A percentile compares a stretch with the other conserved stretches of the same genome.
These are phyloP conservation scores for Metridium senile DNA, from an alignment of 92 coral and sea anemone genomes.

Conservation along the genomic window DNA sequence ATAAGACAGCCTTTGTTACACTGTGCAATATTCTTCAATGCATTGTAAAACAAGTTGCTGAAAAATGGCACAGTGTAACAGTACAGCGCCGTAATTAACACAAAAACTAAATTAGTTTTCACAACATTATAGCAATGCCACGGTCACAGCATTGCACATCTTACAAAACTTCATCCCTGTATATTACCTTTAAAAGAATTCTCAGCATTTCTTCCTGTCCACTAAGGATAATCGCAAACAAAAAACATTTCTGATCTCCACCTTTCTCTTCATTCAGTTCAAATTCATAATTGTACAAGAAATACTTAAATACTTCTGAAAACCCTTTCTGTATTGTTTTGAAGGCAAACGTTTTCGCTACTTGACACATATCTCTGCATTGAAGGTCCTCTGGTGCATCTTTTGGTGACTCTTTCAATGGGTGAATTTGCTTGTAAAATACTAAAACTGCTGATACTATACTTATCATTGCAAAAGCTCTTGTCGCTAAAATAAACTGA, in stretches of 20 bases:
- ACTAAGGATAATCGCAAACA: constrained; percentile 72
- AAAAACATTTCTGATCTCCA: constrained; percentile 49
- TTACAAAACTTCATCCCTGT: neutral
- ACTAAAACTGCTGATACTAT: constrained; percentile 64
- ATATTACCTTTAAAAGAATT: constrained; percentile 62
- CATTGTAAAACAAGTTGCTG: too few species aligned
- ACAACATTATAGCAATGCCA: too few species aligned
- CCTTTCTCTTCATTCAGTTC: constrained; percentile 43
- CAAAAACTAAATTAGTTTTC: too few species aligned
- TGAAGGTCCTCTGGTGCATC: constrained; percentile 17
- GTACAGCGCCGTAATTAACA: too few species aligned
- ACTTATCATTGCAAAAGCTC: constrained; percentile 85
- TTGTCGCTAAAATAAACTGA: constrained; percentile 76
- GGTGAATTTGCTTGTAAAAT: constrained; percentile 60
- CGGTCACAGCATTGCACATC: too few species aligned
- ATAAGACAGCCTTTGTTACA: too few species aligned
- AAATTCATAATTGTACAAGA: constrained; percentile 49
- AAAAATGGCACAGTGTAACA: too few species aligned
- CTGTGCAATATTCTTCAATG: too few species aligned
- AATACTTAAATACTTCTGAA: constrained; percentile 72
- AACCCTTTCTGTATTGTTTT: constrained; percentile 76
- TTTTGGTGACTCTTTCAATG: neutral
- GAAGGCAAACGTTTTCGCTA: constrained; percentile 73
- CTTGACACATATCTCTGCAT: constrained; percentile 36
- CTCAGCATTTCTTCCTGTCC: constrained; percentile 62